Conservation (phyloP, 2,888 invertebrate species). For the Polylopha cassiicola region DNA sequence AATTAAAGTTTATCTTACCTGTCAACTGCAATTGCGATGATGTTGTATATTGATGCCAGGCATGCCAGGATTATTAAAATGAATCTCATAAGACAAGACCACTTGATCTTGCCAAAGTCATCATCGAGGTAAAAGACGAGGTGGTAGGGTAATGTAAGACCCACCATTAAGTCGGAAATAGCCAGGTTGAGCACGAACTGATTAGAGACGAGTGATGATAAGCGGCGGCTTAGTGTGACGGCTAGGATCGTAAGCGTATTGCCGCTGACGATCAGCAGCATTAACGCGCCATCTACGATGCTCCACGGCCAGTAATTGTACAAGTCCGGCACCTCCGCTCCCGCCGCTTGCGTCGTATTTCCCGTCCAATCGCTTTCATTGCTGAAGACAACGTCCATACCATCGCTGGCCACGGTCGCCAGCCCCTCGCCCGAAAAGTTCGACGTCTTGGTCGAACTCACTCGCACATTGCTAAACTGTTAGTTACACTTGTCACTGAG, state of each 20-base stretch:
- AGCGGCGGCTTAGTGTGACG: slow-evolving; percentile 81
- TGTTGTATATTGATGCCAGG: slow-evolving; percentile 86
- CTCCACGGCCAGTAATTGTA: slow-evolving; percentile 80
- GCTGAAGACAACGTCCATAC: slow-evolving; percentile 67
- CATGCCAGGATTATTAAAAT: slow-evolving; percentile 86
- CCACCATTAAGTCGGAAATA: slow-evolving; percentile 87
- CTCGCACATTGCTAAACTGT: slow-evolving; percentile 56
- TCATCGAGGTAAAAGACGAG: slow-evolving; percentile 83
- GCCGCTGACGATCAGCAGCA: slow-evolving; percentile 82
- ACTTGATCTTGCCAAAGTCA: slow-evolving; percentile 77
- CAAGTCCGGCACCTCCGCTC: slow-evolving; percentile 44
- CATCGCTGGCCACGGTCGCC: slow-evolving; percentile 72
- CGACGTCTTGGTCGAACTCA: slow-evolving; percentile 67
- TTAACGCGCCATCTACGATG: slow-evolving; percentile 80
- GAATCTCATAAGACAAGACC: slow-evolving; percentile 83
- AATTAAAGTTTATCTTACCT: slow-evolving; percentile 55
- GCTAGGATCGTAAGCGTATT: slow-evolving; percentile 87
- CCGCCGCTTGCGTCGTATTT: slow-evolving; percentile 46
- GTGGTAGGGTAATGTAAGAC: slow-evolving; percentile 86
- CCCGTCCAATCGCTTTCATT: slow-evolving; percentile 60
- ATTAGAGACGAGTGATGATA: slow-evolving; percentile 84
- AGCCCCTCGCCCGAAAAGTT: slow-evolving; percentile 61
- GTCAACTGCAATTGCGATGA: slow-evolving; percentile 87
- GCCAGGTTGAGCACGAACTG: slow-evolving; percentile 88
- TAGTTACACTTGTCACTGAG: slow-evolving; percentile 48